phyloP scores from a whole-genome alignment of 2,797 vertebrate genomes.

The Spondyliosoma cantharus region DNA sequence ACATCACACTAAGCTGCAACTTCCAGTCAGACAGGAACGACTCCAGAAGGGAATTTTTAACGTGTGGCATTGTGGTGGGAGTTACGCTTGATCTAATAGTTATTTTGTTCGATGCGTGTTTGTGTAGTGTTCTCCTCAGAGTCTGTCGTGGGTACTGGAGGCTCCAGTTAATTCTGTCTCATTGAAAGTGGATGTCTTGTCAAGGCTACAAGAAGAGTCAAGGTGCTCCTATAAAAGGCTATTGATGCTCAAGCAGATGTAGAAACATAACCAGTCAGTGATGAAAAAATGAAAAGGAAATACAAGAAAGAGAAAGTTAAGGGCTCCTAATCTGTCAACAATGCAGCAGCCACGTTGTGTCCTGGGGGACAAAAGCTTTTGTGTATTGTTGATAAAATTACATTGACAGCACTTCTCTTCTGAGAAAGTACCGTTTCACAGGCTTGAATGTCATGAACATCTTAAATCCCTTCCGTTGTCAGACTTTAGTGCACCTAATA shows the following conservation, averaged over 20 bases:
- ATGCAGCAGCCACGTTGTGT: not conserved
- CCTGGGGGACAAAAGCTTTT: not conserved
- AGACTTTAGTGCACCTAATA: constrained; percentile 2
- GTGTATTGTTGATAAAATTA: constrained; percentile 6
- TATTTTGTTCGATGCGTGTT: not conserved
- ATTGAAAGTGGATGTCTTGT: constrained; percentile 14
- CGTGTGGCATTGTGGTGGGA: constrained; percentile 22
- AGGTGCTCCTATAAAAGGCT: constrained; percentile 29
- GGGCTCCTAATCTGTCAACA: constrained; percentile 16
- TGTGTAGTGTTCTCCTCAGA: not conserved
- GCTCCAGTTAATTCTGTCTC: constrained; percentile 18
- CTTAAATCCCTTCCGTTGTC: constrained; percentile 17
- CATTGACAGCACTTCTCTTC: not conserved
- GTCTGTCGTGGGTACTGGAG: not conserved
- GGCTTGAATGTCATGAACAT: constrained; percentile 16
- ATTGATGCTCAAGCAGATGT: constrained; percentile 9
- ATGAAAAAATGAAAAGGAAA: not conserved
- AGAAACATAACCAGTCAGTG: not conserved
- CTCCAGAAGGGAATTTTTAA: constrained; percentile 19
- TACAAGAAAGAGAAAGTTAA: not conserved
- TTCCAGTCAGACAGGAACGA: constrained; percentile 27
- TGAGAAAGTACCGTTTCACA: not conserved
- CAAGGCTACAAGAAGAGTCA: constrained; percentile 19
- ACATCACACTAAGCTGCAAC: constrained; percentile 8
- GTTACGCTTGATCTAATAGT: constrained; percentile 15